Base-by-base conservation (phyloP, 1,140 invertebrate species). In the Psilanteris sp. region DNA sequence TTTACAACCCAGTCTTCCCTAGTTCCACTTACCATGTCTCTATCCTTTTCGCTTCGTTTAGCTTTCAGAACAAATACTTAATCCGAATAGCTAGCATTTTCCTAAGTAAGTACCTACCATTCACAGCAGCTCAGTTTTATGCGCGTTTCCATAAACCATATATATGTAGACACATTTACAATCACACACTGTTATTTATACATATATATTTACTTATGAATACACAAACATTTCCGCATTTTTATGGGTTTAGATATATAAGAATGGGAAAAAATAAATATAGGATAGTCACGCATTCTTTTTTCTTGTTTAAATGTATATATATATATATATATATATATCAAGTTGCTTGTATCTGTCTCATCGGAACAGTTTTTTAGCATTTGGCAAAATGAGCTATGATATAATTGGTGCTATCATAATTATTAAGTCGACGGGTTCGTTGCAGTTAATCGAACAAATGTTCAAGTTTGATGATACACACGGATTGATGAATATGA, bases 11-110 rank as follows among this genome's bases (percentile, higher is more conserved):
- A 52, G 26, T n/a, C 27, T 41, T 52, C 43, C 46, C 37, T 54
- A 44, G 67, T 54, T 46, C 67, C 50, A 74, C 62, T 74, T 67
- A 74, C 67, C 57, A 54, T 70, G 37, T 55, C 61, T 75, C 71
- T 74, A 72, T 80, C 79, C 72, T 77, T 64, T 77, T 78, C 74
- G 57, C 59, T 79, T 77, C 81, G 78, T 81, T 81, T 64, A 80
- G 81, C 85, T 87, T 86, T 86, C 83, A 86, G 81, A 86, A 87
- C 86, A 88, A 86, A 86, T 88, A 87, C 86, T 87, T 88, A 86
- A 86, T 87, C 81, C 83, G 79, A 85, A 87, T 86, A 81, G 81
- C 79, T 72, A 74, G 81, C 82, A 86, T 87, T 87, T 86, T 83
- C 84, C 76, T 86, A 85, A 86, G 83, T 88, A 83, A 87, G 82